Evolutionary conservation across 2,797 vertebrate species (phyloP).

Genomic region (Picus viridis): DNA sequence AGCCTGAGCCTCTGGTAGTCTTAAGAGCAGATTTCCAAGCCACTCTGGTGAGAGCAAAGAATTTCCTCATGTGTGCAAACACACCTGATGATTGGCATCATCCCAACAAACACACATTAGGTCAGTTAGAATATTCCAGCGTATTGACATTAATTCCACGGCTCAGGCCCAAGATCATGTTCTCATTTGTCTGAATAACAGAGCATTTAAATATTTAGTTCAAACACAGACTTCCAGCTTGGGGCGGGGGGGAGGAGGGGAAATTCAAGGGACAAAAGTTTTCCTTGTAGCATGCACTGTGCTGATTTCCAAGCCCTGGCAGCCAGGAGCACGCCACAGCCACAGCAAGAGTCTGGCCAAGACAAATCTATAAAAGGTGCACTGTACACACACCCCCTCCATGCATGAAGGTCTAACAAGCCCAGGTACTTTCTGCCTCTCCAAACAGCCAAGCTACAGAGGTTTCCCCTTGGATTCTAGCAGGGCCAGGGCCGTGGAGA

Average conservation of each 20-base stretch:
- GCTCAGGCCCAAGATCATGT: constrained; percentile 49
- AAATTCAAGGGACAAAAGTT: constrained; percentile 38
- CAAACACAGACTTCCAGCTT: constrained; percentile 23
- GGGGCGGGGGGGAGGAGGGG: not conserved
- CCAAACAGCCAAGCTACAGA: constrained; percentile 3
- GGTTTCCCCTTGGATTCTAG: constrained; percentile 15
- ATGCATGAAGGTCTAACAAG: constrained; percentile 28
- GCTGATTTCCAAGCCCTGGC: constrained; percentile 32
- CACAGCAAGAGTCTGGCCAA: constrained; percentile 43
- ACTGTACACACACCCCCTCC: not conserved
- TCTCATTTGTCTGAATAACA: constrained; percentile 62
- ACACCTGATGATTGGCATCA: constrained; percentile 53
- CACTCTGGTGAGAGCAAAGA: constrained; percentile 22
- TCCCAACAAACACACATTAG: constrained; percentile 60
- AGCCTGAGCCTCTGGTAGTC: constrained; percentile 2
- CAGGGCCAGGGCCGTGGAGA: not conserved
- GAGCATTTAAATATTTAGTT: constrained; percentile 57
- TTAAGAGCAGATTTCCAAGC: constrained; percentile 32
- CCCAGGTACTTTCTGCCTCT: constrained; percentile 42
- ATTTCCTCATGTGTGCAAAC: constrained; percentile 56
- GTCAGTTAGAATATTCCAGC: constrained; percentile 59
- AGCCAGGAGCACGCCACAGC: not conserved
- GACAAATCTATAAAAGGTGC: constrained; percentile 64
- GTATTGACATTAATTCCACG: constrained; percentile 61
- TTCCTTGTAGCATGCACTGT: constrained; percentile 30